phyloP scores from a whole-genome alignment of 2,888 invertebrate genomes.

The Synanthedon andrenaeformis region DNA sequence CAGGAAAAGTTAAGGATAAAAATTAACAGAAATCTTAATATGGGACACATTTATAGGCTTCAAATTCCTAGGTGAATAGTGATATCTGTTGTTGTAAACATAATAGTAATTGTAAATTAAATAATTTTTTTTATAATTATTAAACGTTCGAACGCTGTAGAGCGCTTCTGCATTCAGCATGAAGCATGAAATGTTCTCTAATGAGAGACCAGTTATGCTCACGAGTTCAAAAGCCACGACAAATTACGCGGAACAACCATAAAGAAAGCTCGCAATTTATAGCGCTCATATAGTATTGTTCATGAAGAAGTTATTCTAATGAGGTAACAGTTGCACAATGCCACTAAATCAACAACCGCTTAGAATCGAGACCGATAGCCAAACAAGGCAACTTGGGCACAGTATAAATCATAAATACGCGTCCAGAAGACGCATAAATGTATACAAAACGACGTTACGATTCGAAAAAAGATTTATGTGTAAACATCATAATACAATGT shows the following conservation, averaged over 20 bases:
- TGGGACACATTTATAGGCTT: too few relatives aligned
- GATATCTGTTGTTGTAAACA: too few relatives aligned
- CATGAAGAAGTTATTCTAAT: conserved; percentile 9
- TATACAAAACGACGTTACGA: conserved; percentile 18
- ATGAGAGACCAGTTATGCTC: neutral
- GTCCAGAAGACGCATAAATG: conserved; percentile 28
- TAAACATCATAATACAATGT: neutral
- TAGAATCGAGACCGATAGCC: conserved; percentile 34
- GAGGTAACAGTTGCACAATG: conserved; percentile 21
- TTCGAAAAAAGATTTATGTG: neutral
- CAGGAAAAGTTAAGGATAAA: too few relatives aligned
- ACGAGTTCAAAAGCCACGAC: neutral
- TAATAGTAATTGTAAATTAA: too few relatives aligned
- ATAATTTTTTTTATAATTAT: too few relatives aligned
- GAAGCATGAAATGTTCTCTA: neutral
- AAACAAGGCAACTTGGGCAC: conserved; percentile 34
- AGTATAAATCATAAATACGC: conserved; percentile 43
- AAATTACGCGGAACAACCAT: neutral
- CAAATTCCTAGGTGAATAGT: too few relatives aligned
- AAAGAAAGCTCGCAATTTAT: neutral
- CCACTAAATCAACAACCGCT: conserved; percentile 38
- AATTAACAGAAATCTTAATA: too few relatives aligned
- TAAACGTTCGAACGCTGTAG: too few relatives aligned
- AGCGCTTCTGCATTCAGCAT: neutral
- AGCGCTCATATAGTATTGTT: neutral